Base-by-base conservation (phyloP, 2,797 vertebrate species). In the Gouania willdenowi region DNA sequence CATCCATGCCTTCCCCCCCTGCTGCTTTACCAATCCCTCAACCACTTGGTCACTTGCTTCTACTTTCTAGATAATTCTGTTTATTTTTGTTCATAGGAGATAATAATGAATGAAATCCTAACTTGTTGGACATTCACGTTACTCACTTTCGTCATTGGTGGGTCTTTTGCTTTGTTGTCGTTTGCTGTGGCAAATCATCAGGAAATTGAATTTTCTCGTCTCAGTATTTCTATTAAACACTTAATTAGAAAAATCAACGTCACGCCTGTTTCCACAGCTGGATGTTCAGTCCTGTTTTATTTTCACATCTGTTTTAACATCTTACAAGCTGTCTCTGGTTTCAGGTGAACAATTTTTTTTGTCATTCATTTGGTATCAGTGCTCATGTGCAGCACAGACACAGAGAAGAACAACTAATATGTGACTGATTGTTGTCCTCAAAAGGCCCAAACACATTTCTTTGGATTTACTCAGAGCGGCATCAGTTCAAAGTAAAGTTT, bases 201-300 rank as follows among this genome's bases (percentile, higher is more conserved):
- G 24, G 22, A 51, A 38, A 42, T 45, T 13, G 29, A 46, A 58
- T 47, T 10, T 15, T 24, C 8, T 20, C 2, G 24, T 21, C 28
- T 40, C 5, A 15, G 5, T 8, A 19, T 26, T 47, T 48, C 4
- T 15, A 13, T n/a, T n/a, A n/a, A n/a, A n/a, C n/a, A 17, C 36
- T 45, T 16, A 5, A 52, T 52, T n/a, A 17, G 22, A 46, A 56
- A 3, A 4, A 3, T 4, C 14, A 50, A 46, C 12, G 10, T 43
- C 12, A 26, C 16, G 28, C 24, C 42, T 10, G 5, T 45, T 64
- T 58, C 9, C 24, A 27, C 40, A 37, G 31, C 34, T 58, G 24
- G 19, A 27, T 9, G 11, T 31, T 52, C 26, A 26, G 3, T n/a
- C 9, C 27, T 24, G 27, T 39, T 63, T 45, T 38, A 37, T n/a